Conservation (phyloP, 2,888 invertebrate species). For the Drosophila anceps region DNA sequence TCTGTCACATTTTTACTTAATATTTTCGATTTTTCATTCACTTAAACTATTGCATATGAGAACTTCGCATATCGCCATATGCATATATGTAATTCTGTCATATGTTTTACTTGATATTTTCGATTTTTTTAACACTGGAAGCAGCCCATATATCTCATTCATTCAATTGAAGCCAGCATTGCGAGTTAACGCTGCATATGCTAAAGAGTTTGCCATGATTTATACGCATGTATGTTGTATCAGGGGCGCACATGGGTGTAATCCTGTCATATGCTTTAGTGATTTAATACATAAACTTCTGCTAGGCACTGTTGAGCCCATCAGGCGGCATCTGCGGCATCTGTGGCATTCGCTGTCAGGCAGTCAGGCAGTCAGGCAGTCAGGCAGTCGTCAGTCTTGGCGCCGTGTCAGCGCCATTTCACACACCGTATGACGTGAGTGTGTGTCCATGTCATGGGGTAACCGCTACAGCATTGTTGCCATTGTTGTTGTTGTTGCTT, state of each 20-base stretch:
- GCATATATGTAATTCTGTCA: not conserved
- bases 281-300: conserved; percentile 74
- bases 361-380: conserved; percentile 26
- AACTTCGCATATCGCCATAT: not conserved
- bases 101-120: not conserved
- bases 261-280: conserved; percentile 76
- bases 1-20: not conserved
- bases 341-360: conserved; percentile 36
- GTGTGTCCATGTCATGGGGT: conserved; percentile 50
- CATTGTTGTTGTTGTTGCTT: conserved; percentile 8
- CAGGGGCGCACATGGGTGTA: conserved; percentile 60
- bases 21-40: not conserved
- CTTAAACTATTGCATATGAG: not conserved
- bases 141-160: not conserved
- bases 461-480: conserved; percentile 50
- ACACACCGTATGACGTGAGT: conserved; percentile 60
- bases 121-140: not conserved
- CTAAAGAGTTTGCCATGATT: conserved; percentile 73
- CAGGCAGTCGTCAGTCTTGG: conserved; percentile 20
- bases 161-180: conserved; percentile 4
- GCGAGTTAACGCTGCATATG: conserved; percentile 33
- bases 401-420: conserved; percentile 58
- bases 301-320: conserved; percentile 17
- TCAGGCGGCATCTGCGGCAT: conserved; percentile 30
- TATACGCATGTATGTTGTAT: conserved; percentile 43